Percentiles rank a stretch among this genome's conserved stretches.
Evolutionary conservation across 2,888 invertebrate genomes (phyloP).

Genomic region (Stenichneumon culpator): DNA sequence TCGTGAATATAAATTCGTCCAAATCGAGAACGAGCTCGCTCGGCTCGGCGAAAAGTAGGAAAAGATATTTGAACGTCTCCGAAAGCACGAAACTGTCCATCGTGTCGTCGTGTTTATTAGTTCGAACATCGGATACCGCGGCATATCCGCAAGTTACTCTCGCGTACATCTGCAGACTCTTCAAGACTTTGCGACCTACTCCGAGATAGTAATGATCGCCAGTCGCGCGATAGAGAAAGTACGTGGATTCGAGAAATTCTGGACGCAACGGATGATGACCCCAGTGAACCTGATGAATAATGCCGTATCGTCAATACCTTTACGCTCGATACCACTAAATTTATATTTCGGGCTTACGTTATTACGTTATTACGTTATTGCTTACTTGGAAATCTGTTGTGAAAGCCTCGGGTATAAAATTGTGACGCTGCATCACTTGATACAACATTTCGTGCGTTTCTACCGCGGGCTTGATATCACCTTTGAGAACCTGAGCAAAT

Average conservation of each 20-base stretch:
- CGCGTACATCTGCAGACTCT: slow-evolving; percentile 95
- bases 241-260: slow-evolving; percentile 99
- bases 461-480: slow-evolving; percentile 98
- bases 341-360: not conserved
- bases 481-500: slow-evolving; percentile 89
- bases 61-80: slow-evolving; percentile 99
- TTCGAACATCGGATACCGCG: slow-evolving; percentile 97
- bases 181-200: slow-evolving; percentile 95
- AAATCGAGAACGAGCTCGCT: slow-evolving; percentile 93
- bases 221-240: slow-evolving; percentile 98
- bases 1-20: slow-evolving; percentile 95
- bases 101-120: slow-evolving; percentile 96
- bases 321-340: not conserved
- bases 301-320: not conserved
- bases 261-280: slow-evolving; percentile 98
- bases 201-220: slow-evolving; percentile 98
- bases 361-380: too few relatives aligned
- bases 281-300: slow-evolving; percentile 93
- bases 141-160: slow-evolving; percentile 99
- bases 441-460: slow-evolving; percentile 99
- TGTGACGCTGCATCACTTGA: slow-evolving; percentile 98
- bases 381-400: slow-evolving; percentile 96
- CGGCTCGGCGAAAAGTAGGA: slow-evolving; percentile 95
- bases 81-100: slow-evolving; percentile 99
- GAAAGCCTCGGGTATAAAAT: slow-evolving; percentile 99